Evolutionary conservation across 2,888 invertebrate species (phyloP).

Genomic region (Alloscopus bannaensis): DNA sequence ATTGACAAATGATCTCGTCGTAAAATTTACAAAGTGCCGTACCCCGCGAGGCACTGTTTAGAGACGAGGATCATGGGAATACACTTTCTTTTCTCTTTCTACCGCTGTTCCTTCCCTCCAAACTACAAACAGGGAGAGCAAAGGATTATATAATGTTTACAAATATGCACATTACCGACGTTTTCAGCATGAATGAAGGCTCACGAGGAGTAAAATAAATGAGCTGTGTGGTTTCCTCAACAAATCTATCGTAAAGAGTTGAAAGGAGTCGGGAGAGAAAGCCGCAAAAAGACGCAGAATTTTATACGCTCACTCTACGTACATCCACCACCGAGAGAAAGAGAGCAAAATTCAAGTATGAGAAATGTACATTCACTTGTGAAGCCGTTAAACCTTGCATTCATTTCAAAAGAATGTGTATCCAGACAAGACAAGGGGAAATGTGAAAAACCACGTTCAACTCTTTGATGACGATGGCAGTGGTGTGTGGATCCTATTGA

Average conservation of each 20-base stretch:
- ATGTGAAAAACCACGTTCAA: no score
- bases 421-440: no score
- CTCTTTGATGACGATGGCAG: no score
- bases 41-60: background rate
- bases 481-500: no score
- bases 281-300: no score
- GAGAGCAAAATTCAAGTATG: no score
- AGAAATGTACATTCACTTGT: conserved; percentile 29
- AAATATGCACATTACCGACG: conserved; percentile 30
- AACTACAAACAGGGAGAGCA: background rate
- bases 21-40: conserved; percentile 4
- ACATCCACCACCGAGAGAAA: no score
- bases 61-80: no score
- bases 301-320: no score
- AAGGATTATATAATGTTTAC: conserved; percentile 6
- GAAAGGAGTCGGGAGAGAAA: background rate
- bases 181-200: conserved; percentile 18
- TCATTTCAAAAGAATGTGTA: no score
- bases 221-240: conserved; percentile 34
- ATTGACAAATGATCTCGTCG: conserved; percentile 51
- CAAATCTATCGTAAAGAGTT: conserved; percentile 23
- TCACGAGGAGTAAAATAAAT: conserved; percentile 44
- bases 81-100: no score
- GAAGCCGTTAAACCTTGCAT: conserved; percentile 17
- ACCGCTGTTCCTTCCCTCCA: background rate